Base-by-base conservation (phyloP, 2,797 vertebrate species). In the Chloroceryle amazona region DNA sequence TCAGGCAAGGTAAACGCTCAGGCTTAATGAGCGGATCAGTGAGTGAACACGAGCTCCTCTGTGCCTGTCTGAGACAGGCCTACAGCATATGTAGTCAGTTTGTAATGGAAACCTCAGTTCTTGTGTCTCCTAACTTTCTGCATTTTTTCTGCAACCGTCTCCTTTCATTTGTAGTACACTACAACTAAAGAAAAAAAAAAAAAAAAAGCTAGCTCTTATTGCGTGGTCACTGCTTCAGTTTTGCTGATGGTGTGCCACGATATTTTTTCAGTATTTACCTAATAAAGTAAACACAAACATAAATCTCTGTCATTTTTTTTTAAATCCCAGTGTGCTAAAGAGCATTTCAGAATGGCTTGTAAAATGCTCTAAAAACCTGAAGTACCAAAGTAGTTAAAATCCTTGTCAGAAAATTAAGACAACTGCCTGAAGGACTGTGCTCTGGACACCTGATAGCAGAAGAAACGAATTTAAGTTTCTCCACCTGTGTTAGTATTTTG, bases 401-500 rank as follows among this genome's bases (percentile, higher is more conserved):
- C 76, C 60, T 14, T 72, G 22, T 82, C 37, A 80, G 70, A 94
- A 93, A 90, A 81, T 37, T 44, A 65, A 91, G 65, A 82, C 33
- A 16, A 74, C 41, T 85, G 92, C 81, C 89, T 57, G 35, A 79
- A 90, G 92, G 84, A 57, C 54, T n/a, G 3, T 71, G 47, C 52
- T 63, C 81, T 94, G 81, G 35, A 83, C 96, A 33, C 91, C 90
- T 70, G 88, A 92, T 94, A 87, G 60, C 33, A 82, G 80, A 44
- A 91, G 31, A 93, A 92, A 94, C 90, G 12, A 94, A 86, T 92
- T 92, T 90, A 92, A 94, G 93, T 86, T 90, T 93, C 67, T 91
- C 92, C 90, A 97, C 92, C 87, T 96, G 90, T 83, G 68, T 91
- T 90, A 80, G 78, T 58, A 46, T 90, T 96, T 93, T 90, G 90